Percentiles rank a stretch among this genome's conserved stretches.
Evolutionary conservation across 2,797 vertebrate species (phyloP).

Genomic region (Heteromormyrus szaboi): DNA sequence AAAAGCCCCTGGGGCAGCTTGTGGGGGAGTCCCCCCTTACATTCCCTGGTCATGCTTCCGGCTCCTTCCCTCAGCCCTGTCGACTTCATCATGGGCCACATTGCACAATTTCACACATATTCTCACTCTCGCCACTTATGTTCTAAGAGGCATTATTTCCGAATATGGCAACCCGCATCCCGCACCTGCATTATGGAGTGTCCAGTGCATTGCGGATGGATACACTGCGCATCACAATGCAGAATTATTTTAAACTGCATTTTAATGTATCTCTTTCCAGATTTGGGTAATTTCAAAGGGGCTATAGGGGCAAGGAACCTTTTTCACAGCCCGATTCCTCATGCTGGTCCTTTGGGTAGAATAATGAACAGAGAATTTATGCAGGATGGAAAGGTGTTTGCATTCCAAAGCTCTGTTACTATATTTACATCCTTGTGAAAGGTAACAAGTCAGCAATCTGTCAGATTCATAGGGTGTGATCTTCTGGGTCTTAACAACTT

Average conservation of each 20-base stretch:
- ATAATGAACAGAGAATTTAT: not conserved
- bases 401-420: not conserved
- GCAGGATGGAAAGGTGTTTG: not conserved
- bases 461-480: conserved; percentile 8
- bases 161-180: not conserved
- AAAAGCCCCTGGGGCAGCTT: not conserved
- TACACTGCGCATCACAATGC: not conserved
- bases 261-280: not conserved
- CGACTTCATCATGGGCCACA: too few species aligned
- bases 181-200: not conserved
- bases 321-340: not conserved
- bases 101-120: not conserved
- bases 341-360: not conserved
- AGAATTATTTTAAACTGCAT: not conserved
- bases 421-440: not conserved
- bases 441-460: conserved; percentile 8
- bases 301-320: not conserved
- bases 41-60: not conserved
- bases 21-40: not conserved
- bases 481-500: not conserved
- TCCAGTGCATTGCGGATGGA: not conserved
- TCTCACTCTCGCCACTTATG: not conserved
- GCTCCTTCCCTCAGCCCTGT: not conserved
- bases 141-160: not conserved
- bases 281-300: not conserved